Evolutionary conservation across 2,113 vertebrate genomes (phyloP), one percentile per base, ranked within the genome.

Genomic region (Aegotheles bennettii): DNA sequence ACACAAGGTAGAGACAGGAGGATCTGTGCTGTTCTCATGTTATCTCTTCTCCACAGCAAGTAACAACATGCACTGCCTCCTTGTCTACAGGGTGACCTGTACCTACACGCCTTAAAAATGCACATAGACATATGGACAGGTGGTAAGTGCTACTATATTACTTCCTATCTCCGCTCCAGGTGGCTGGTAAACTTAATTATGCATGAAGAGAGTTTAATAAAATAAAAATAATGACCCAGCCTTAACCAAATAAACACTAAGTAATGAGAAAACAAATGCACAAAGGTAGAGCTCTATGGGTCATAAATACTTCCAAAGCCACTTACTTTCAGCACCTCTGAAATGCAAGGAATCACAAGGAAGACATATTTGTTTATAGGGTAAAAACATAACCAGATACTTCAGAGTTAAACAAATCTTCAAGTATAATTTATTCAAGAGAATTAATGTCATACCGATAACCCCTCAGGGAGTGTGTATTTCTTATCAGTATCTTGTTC

Each of bases 381-480:
- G 4, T 48, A 67, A 77, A 88, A 48, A 6, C 24, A 3, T 38
- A 69, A 56, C 38, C 38, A 80, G 24, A 40, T 14, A 59, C 14
- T 29, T 11, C 29, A 71, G 26, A 60, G 71, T 15, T 20, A 38
- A 80, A 61, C 5, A 68, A n/a, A 65, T 64, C 35, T 59, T 47
- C 18, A 70, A 48, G 19, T 9, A 3, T 6, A 73, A 69, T 24
- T 74, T 40, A 56, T n/a, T 75, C 21, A 67, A 17, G 3, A 93
- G 48, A 71, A 90, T 6, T n/a, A 60, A 5, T 7, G 57, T 47
- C 98, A 97, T 86, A 99, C 99, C 68, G 97, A 98, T 6, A 99
- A 98, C 33, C 98, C 98, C 18, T 97, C 94, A 0, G 99, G 99
- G 73, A 99, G 98, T 25, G 98, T 93, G 26, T 98, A 99, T 73